phyloP scores from a whole-genome alignment of 2,113 vertebrate species.

The Mirounga angustirostris region DNA sequence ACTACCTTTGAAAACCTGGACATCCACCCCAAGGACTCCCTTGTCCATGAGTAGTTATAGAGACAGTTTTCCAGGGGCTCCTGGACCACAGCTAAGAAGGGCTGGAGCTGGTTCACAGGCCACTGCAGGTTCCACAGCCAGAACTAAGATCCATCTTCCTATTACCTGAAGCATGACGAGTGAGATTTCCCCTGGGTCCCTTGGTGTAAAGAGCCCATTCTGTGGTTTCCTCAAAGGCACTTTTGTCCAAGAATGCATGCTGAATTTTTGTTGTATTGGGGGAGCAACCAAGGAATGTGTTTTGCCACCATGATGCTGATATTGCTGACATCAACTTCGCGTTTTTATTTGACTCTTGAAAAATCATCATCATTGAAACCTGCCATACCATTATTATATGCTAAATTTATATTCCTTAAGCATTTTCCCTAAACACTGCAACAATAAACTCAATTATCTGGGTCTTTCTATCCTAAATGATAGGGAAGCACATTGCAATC shows the following conservation, averaged over 20 bases:
- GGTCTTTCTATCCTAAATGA: slow-evolving; percentile 38
- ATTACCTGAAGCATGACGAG: neutral
- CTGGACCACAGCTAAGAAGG: neutral
- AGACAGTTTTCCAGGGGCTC: neutral
- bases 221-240: neutral
- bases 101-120: neutral
- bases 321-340: neutral
- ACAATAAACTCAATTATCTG: slow-evolving; percentile 45
- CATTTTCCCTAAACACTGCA: neutral
- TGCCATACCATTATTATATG: neutral
- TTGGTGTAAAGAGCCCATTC: neutral
- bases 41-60: neutral
- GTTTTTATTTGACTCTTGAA: slow-evolving; percentile 19
- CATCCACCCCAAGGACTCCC: neutral
- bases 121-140: neutral
- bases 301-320: neutral
- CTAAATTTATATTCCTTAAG: slow-evolving; percentile 50
- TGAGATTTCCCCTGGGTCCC: neutral
- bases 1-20: neutral
- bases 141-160: neutral
- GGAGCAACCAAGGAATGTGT: neutral
- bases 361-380: slow-evolving; percentile 9
- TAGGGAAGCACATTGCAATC: slow-evolving; percentile 53
- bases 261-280: neutral
- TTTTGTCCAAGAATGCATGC: neutral